Evolutionary conservation across 2,113 vertebrate genomes (phyloP), one percentile per base, ranked within the genome.

Genomic region (Sigmodon hispidus): DNA sequence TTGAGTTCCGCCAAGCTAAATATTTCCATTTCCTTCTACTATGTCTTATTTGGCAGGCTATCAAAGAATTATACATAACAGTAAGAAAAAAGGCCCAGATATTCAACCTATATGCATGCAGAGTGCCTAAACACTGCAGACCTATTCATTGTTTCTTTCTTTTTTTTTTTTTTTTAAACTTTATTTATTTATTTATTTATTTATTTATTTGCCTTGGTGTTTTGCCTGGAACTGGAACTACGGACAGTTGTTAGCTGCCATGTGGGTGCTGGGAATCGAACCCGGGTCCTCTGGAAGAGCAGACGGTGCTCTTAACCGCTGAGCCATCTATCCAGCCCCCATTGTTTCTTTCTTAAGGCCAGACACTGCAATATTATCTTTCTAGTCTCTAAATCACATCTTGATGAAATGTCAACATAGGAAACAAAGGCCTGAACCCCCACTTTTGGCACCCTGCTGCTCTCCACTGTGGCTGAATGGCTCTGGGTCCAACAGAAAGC

Each of bases 381-480:
- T 29, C 79, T 72, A 79, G 45, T 52, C 83, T 96, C 90, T 79
- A 45, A 95, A 93, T 97, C 95, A 73, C 86, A 59, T 79, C 95
- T 89, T 94, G 88, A 93, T 92, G 90, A 96, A 96, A 94, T 87
- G 59, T 89, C 72, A 86, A 86, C 92, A 93, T 52, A 89, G 83
- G 87, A 94, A 96, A 83, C 50, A 43, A 94, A 95, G 36, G 69
- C 87, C 34, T n/a, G n/a, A n/a, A n/a, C n/a, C n/a, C n/a, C n/a
- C 72, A 75, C 29, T 5, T 40, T 3, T 89, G 84, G 70, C 72
- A 70, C 75, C 48, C 80, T 40, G 40, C 86, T 65, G 67, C 94
- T 84, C 85, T 93, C 81, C 94, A 29, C 21, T 81, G 76, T 89
- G 7, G 59, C 21, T 26, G 34, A 90, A 77, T 24, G 0, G 40